Percentiles rank a stretch among this genome's conserved stretches.
These are phyloP conservation scores for Chiloscyllium plagiosum DNA, from an alignment of 2,113 vertebrate species.

Conservation along the genomic window DNA sequence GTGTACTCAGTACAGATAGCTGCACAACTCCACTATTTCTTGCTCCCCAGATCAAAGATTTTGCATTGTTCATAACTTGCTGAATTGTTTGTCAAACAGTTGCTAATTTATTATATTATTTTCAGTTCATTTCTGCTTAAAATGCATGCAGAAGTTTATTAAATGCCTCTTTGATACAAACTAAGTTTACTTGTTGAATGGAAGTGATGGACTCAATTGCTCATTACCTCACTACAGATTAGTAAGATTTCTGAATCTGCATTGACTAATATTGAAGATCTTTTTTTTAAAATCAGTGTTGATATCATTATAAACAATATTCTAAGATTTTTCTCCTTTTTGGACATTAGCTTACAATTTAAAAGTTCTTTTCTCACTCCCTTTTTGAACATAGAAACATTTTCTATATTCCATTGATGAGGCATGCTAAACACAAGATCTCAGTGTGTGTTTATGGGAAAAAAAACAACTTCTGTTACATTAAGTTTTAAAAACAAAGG, in stretches of 20 bases:
- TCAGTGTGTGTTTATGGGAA: neutral
- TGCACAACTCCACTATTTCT: neutral
- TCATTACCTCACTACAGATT: neutral
- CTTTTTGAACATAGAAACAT: slow-evolving; percentile 5
- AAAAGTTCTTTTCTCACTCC: neutral
- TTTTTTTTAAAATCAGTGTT: neutral
- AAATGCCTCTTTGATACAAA: neutral
- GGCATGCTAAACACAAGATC: neutral
- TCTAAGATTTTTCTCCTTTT: neutral
- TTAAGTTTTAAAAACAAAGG: too few species aligned
- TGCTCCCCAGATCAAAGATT: neutral
- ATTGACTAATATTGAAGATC: neutral
- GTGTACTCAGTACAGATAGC: neutral
- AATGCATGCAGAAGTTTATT: neutral
- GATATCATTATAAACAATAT: neutral
- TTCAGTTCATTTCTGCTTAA: neutral
- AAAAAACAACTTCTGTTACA: neutral
- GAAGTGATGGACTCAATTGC: neutral
- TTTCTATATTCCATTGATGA: neutral
- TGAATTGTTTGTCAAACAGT: neutral
- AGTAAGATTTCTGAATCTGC: neutral
- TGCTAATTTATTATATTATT: neutral
- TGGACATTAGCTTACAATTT: neutral
- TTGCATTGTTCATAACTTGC: neutral
- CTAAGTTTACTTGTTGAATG: neutral